These are phyloP conservation scores for Synergus gifuensis DNA, from an alignment of 2,888 invertebrate species.

Conservation along the genomic window DNA sequence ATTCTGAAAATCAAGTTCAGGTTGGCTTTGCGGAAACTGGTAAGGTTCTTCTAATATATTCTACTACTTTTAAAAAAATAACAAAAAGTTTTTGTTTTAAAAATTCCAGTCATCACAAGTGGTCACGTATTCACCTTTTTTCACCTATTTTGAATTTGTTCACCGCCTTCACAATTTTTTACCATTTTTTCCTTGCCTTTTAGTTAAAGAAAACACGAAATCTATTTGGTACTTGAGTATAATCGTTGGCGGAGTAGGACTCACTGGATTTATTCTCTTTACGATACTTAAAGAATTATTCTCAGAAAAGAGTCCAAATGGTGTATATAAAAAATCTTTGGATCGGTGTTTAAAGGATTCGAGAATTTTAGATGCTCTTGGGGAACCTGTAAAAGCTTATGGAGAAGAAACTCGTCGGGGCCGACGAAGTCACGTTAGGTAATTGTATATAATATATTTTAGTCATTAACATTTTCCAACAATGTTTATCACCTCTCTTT, in stretches of 20 bases:
- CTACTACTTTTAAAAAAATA: neutral
- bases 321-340: conserved; percentile 88
- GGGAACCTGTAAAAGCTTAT: conserved; percentile 92
- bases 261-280: conserved; percentile 91
- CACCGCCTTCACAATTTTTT: no score
- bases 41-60: conserved; percentile 61
- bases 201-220: conserved; percentile 93
- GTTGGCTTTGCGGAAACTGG: conserved; percentile 71
- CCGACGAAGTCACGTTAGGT: conserved; percentile 89
- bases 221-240: conserved; percentile 92
- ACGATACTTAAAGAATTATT: conserved; percentile 92
- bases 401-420: conserved; percentile 93
- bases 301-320: conserved; percentile 92
- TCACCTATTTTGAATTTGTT: no score
- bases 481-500: neutral
- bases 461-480: conserved; percentile 10
- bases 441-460: conserved; percentile 48
- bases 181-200: conserved; percentile 55
- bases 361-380: conserved; percentile 89
- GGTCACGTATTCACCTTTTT: no score
- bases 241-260: conserved; percentile 88
- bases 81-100: neutral
- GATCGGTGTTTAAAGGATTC: conserved; percentile 87
- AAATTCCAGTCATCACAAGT: neutral
- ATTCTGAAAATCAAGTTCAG: conserved; percentile 63